Conservation (phyloP, 2,113 vertebrate genomes). For the Platysteira castanea region DNA sequence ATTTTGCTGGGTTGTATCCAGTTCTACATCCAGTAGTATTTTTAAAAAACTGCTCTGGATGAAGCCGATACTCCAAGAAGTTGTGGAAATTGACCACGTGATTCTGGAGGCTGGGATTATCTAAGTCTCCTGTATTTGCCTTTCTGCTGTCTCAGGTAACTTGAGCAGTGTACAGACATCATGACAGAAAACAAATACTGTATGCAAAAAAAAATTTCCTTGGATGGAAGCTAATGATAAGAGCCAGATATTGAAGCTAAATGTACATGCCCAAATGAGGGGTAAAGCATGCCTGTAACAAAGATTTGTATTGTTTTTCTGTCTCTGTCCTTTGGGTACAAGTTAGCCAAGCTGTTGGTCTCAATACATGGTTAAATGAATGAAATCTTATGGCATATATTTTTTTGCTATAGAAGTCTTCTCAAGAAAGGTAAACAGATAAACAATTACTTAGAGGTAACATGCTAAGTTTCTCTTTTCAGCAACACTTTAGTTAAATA, state of each 20-base stretch:
- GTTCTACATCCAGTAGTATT: neutral
- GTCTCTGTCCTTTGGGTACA: neutral
- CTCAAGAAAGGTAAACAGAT: slow-evolving; percentile 41
- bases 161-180: neutral
- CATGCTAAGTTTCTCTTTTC: slow-evolving; percentile 29
- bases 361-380: neutral
- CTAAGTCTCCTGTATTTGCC: neutral
- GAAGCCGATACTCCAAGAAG: neutral
- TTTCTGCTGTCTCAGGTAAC: neutral
- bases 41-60: neutral
- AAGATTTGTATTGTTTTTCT: neutral
- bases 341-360: neutral
- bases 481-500: neutral
- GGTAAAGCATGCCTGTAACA: neutral
- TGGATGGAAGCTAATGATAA: neutral
- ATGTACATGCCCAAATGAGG: neutral
- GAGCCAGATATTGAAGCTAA: neutral
- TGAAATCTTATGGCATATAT: neutral
- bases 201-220: neutral
- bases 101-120: neutral
- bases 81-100: neutral
- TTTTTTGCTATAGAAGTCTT: slow-evolving; percentile 26
- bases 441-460: slow-evolving; percentile 45
- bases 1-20: neutral
- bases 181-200: neutral